phyloP scores from a whole-genome alignment of 1,140 invertebrate genomes.

The Papilio dardanus region DNA sequence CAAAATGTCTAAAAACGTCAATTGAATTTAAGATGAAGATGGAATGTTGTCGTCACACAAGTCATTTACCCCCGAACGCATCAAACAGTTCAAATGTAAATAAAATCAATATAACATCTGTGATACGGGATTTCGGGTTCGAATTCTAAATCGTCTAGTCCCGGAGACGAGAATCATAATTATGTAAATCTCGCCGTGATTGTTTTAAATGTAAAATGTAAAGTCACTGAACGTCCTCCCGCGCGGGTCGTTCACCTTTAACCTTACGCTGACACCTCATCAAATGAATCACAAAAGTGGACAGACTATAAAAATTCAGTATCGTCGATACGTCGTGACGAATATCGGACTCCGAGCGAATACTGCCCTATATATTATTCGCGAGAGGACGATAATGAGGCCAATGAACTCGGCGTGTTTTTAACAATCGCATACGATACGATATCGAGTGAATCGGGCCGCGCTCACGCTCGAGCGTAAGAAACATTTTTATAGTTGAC shows the following conservation, averaged over 20 bases:
- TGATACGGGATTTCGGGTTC: constrained; percentile 31
- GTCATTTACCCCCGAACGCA: not conserved
- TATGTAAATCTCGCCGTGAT: constrained; percentile 38
- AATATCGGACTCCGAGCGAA: constrained; percentile 54
- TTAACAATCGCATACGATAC: constrained; percentile 49
- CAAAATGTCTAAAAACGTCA: not conserved
- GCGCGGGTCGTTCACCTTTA: constrained; percentile 57
- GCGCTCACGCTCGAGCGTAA: constrained; percentile 26
- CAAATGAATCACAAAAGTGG: constrained; percentile 41
- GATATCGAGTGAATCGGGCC: constrained; percentile 44
- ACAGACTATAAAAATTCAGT: constrained; percentile 38
- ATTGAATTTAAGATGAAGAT: not conserved
- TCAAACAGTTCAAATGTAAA: constrained; percentile 1
- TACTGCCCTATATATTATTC: constrained; percentile 76
- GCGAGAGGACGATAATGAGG: constrained; percentile 67
- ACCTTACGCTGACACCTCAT: constrained; percentile 49
- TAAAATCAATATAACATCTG: constrained; percentile 24
- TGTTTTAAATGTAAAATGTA: constrained; percentile 46
- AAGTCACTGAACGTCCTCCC: constrained; percentile 57
- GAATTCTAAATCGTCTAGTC: constrained; percentile 30
- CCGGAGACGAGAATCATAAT: constrained; percentile 27
- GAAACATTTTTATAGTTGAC: constrained; percentile 47
- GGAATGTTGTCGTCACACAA: not conserved
- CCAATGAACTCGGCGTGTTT: constrained; percentile 55
- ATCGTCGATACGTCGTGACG: constrained; percentile 55